Evolutionary conservation across 2,113 vertebrate species (phyloP).

Genomic region (Engystomops pustulosus): DNA sequence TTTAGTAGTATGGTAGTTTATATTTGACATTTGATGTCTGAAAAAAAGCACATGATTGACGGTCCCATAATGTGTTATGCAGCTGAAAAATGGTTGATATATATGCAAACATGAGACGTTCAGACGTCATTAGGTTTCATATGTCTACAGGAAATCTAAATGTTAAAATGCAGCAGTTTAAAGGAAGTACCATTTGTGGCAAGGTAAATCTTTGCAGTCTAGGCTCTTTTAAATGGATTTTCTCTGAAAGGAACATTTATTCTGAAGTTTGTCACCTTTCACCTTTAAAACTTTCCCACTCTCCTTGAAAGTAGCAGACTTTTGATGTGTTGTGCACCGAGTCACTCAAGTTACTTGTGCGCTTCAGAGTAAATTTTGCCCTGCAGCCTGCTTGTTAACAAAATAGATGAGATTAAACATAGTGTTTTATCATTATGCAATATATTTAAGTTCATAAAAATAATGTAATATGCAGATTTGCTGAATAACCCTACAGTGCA

Average conservation of each 20-base stretch:
- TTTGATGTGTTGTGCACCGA: constrained; percentile 33
- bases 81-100: constrained; percentile 24
- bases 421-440: not conserved
- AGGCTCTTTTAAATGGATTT: constrained; percentile 46
- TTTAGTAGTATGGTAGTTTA: too few species aligned
- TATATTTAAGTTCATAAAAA: not conserved
- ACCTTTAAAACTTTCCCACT: constrained; percentile 49
- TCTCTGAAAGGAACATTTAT: constrained; percentile 49
- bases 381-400: not conserved
- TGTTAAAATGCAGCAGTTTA: constrained; percentile 51
- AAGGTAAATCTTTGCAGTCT: constrained; percentile 48
- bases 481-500: too few species aligned
- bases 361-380: constrained; percentile 1
- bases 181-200: constrained; percentile 51
- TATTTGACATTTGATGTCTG: constrained; percentile 40
- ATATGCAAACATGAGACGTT: constrained; percentile 28
- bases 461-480: too few species aligned
- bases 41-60: constrained; percentile 31
- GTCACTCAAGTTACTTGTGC: constrained; percentile 25
- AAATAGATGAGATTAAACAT: constrained; percentile 11
- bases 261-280: constrained; percentile 52
- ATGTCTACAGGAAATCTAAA: constrained; percentile 50
- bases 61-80: constrained; percentile 6
- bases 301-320: constrained; percentile 17
- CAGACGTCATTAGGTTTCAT: constrained; percentile 49